Evolutionary conservation across 2,888 invertebrate species (phyloP).

Genomic region (Dryobota labecula): DNA sequence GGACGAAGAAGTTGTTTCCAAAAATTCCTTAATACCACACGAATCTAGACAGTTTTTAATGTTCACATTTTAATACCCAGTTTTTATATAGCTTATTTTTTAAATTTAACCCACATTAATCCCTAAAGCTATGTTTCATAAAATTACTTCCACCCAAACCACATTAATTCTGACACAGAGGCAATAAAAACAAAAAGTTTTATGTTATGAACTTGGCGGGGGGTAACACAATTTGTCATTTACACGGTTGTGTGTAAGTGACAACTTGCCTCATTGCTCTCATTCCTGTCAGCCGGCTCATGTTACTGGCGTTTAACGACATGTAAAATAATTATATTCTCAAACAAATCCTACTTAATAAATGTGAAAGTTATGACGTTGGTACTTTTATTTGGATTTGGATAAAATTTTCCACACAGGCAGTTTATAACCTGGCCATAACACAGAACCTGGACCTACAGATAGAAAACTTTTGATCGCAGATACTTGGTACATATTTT

Average conservation of each 20-base stretch:
- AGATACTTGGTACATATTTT: background rate
- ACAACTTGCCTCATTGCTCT: conserved; percentile 36
- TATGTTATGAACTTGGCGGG: conserved; percentile 4
- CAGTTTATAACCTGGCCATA: background rate
- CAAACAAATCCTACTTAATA: background rate
- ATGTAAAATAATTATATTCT: background rate
- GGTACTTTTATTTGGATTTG: background rate
- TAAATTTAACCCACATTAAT: background rate
- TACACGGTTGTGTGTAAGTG: conserved; percentile 31
- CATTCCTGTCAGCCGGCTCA: conserved; percentile 27
- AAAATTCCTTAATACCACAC: background rate
- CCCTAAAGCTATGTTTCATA: background rate
- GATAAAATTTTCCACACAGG: background rate
- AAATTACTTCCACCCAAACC: background rate
- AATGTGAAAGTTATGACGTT: background rate
- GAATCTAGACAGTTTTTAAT: background rate
- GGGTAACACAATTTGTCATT: conserved; percentile 37
- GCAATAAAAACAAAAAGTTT: conserved; percentile 39
- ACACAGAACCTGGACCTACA: background rate
- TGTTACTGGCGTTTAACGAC: background rate
- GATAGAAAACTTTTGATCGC: background rate
- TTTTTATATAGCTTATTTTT: background rate
- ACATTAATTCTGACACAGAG: background rate
- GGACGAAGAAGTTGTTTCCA: too few species aligned
- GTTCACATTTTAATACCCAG: background rate